phyloP scores from a whole-genome alignment of 2,113 vertebrate genomes.

The Oriolus oriolus region DNA sequence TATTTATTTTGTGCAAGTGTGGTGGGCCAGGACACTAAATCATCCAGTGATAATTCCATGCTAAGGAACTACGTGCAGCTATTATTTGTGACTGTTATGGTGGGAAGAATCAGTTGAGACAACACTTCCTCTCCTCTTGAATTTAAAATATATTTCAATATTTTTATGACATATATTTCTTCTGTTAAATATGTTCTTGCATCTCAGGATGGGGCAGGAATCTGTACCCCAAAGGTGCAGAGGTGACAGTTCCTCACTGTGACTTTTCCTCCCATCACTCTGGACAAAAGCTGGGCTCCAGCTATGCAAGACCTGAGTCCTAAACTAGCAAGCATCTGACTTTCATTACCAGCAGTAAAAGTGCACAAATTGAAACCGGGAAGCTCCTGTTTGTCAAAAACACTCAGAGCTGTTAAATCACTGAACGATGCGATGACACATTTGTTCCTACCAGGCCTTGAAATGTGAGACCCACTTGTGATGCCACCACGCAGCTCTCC shows the following conservation, averaged over 20 bases:
- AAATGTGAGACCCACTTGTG: not conserved
- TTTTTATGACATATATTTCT: not conserved
- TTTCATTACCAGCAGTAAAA: constrained; percentile 30
- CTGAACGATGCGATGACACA: not conserved
- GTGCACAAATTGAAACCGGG: constrained; percentile 34
- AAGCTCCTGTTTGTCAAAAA: constrained; percentile 53
- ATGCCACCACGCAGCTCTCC: not conserved
- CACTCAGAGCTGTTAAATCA: constrained; percentile 2
- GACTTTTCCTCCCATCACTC: not conserved
- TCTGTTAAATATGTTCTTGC: not conserved
- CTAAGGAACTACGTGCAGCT: not conserved
- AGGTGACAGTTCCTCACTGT: not conserved
- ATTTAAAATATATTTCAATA: not conserved
- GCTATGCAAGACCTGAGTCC: not conserved
- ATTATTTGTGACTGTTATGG: not conserved
- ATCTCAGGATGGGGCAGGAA: not conserved
- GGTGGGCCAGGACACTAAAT: not conserved
- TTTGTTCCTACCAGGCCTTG: constrained; percentile 32
- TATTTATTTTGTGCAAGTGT: not conserved
- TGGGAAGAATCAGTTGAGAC: not conserved
- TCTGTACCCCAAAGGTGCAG: not conserved
- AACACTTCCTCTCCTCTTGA: not conserved
- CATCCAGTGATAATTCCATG: not conserved
- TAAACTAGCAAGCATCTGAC: not conserved
- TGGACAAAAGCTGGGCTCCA: not conserved